Evolutionary conservation across 2,888 invertebrate genomes (phyloP), one percentile per base, ranked within the genome.

Genomic region (Hypena proboscidalis): DNA sequence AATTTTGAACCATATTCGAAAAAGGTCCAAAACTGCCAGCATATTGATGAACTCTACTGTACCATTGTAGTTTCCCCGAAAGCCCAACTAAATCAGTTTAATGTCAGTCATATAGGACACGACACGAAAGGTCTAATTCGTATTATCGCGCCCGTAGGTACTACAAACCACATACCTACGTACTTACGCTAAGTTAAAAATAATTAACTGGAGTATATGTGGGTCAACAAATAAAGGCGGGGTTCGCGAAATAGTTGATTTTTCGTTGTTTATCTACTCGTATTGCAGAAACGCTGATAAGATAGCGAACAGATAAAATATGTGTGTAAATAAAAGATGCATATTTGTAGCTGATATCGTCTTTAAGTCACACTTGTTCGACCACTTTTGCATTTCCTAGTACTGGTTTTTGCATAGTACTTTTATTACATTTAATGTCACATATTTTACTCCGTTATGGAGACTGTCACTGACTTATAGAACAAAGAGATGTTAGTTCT

Each of bases 251-350:
- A 87, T 80, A 81, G 70, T 76, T 54, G 56, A 54, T 59, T 70
- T 74, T 76, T 79, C 66, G 37, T 42, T 35, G 56, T 72, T 85
- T 88, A 89, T 89, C 88, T 78, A 55, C 58, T 64, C 74, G 80
- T 77, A 73, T 80, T 87, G 86, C 88, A 89, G 86, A 87, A 86
- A 78, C 74, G 77, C 74, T 67, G 89, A 89, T 89, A 85, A 89
- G 89, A 89, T 87, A 85, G 68, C 66, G 61, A 51, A 64, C 59
- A 74, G 87, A 86, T 87, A 87, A 85, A 67, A 69, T 63, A 70
- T 69, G 76, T 77, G 83, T 80, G 83, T 84, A 86, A 88, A 87
- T 84, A 87, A 71, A 75, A 83, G 79, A 85, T 89, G 89, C 89
- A 87, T 83, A 85, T 83, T 84, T 78, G 77, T 77, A 58, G 66